Evolutionary conservation across 2,113 vertebrate genomes (phyloP), one percentile per base, ranked within the genome.

Genomic region (Parotia lawesii): DNA sequence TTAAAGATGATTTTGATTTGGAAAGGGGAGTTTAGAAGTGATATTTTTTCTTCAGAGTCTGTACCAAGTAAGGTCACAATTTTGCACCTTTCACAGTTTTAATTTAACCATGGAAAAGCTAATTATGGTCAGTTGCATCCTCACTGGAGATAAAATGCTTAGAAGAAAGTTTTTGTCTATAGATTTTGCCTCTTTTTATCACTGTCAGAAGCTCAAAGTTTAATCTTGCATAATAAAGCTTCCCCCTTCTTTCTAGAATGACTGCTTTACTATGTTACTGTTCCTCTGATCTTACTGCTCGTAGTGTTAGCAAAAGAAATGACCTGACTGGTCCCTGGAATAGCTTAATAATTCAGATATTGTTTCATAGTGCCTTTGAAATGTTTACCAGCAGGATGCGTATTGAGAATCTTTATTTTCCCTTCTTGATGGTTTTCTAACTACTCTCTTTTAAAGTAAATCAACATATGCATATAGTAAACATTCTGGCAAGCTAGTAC

Each of bases 351-450:
- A 91, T 72, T 90, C 73, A 91, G 58, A 38, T 77, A 23, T 61
- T 81, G 54, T 93, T 92, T 94, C 84, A 45, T 15, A 89, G 45
- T 61, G 48, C 58, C 65, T 87, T 93, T 92, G 89, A 94, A 96
- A 89, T 79, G 37, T 92, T 96, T 96, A 90, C 80, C 48, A 91
- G 70, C 28, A 87, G 57, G 45, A 37, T 90, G 69, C 70, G 90
- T 81, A 64, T 22, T 69, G 48, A 82, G 48, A 72, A 82, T 62
- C 44, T 94, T 89, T 81, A 74, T 92, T 92, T 89, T 89, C 44
- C 50, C 31, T 90, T 81, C 83, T 87, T 94, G 87, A 19, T 33
- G 61, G 20, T 65, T 89, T 93, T 83, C 38, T 82, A 90, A 85
- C 80, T 89, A 48, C 38, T 54, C 19, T 77, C 23, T 57, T 85